These are phyloP conservation scores for Actinia tenebrosa DNA, from an alignment of 64 coral and sea anemone genomes.

Conservation along the genomic window DNA sequence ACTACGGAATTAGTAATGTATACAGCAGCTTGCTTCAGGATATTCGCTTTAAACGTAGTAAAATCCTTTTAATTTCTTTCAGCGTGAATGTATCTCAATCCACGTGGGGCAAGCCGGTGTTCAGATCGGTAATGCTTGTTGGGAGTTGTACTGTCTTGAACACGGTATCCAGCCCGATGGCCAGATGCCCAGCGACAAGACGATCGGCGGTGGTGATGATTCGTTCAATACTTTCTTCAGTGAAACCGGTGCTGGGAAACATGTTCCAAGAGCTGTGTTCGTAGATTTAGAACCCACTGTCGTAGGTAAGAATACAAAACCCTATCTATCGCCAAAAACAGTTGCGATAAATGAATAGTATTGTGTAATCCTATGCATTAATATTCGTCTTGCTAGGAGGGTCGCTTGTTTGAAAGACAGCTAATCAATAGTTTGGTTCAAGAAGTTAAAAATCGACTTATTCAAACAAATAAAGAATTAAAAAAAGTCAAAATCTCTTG, in stretches of 20 bases:
- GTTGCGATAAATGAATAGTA: too few relatives aligned
- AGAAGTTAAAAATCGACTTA: background rate
- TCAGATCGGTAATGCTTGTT: conserved; percentile 71
- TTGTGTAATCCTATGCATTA: background rate
- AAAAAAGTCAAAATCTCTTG: background rate
- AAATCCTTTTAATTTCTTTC: background rate
- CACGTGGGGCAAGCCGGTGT: conserved; percentile 75
- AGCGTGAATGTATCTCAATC: conserved; percentile 78
- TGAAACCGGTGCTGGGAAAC: conserved; percentile 64
- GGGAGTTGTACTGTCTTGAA: conserved; percentile 77
- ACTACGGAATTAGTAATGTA: background rate
- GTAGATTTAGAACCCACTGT: conserved; percentile 65
- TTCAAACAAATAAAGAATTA: background rate
- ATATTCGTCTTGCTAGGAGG: background rate
- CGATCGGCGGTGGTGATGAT: conserved; percentile 39
- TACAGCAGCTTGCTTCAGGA: too few relatives aligned
- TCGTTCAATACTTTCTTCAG: conserved; percentile 75
- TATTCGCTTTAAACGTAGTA: background rate
- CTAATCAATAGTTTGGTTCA: background rate
- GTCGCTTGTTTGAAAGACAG: background rate
- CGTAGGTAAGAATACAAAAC: conserved; percentile 25
- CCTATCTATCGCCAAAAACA: too few relatives aligned
- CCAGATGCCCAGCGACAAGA: conserved; percentile 36
- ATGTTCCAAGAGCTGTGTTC: conserved; percentile 59
- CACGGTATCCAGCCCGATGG: conserved; percentile 74